Conservation (phyloP, 1,140 invertebrate species). For the Batillaria attramentaria region DNA sequence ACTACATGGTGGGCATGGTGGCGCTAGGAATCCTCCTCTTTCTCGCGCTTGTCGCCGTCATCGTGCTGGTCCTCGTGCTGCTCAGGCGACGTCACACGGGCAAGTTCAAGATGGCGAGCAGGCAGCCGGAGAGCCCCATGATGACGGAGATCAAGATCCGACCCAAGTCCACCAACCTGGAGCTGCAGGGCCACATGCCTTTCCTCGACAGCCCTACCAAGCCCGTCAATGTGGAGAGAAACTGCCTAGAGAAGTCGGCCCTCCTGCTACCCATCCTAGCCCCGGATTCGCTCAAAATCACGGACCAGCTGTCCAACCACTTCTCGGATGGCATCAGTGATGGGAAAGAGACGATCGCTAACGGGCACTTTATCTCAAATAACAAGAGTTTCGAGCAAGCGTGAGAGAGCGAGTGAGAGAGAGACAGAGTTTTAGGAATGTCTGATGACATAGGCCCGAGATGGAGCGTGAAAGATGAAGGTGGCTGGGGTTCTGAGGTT, state of each 20-base stretch:
- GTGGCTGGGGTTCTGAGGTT: too few relatives aligned
- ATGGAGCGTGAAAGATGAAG: too few relatives aligned
- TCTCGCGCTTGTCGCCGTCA: conserved; percentile 1
- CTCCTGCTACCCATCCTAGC: neutral
- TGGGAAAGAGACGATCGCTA: neutral
- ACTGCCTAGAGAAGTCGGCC: conserved; percentile 8
- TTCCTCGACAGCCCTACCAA: conserved; percentile 30
- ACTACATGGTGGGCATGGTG: conserved; percentile 30
- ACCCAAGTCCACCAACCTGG: conserved; percentile 38
- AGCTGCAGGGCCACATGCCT: conserved; percentile 31
- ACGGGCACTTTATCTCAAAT: conserved; percentile 12
- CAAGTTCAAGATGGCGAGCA: conserved; percentile 26
- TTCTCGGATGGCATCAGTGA: neutral
- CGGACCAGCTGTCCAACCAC: too few relatives aligned
- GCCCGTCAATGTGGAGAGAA: conserved; percentile 16
- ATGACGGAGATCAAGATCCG: conserved; percentile 30
- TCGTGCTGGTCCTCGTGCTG: conserved; percentile 27
- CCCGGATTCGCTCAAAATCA: neutral
- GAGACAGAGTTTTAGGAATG: too few relatives aligned
- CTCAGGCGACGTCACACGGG: conserved; percentile 33
- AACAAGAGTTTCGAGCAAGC: conserved; percentile 22
- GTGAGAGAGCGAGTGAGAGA: neutral
- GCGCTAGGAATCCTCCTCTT: conserved; percentile 21
- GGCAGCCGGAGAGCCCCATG: conserved; percentile 14
- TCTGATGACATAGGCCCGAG: too few relatives aligned